Base-by-base conservation (phyloP, 1,140 invertebrate genomes). In the Phymorhynchus buccinoides region DNA sequence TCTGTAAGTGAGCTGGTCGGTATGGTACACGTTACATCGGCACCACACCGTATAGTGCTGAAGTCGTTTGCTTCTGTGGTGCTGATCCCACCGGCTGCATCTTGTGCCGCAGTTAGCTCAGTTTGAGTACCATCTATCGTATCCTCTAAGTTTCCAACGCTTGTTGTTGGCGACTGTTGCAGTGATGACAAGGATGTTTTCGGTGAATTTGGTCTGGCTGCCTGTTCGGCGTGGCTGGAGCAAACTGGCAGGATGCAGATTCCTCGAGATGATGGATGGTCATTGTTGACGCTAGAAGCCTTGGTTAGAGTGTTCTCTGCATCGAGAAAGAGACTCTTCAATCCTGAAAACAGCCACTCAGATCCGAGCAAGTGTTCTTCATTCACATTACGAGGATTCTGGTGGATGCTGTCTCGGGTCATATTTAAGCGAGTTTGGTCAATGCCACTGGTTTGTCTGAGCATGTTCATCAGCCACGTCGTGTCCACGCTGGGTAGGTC, bases 311-410 rank as follows among this genome's bases (percentile, higher is more conserved):
- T 3, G 73, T 41, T 75, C 37, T 75, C 73, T 3, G 73, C 14
- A 37, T 75, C 73, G 18, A 75, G 73, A 41, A 41, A 2, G 12
- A 75, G 73, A 41, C 73, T 75, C 41, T 75, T 75, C 73, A 75
- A 39, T 22, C 37, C 73, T 4, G 73, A 75, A 41, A 75, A 75
- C 30, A 75, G 18, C 32, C 32, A 37, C 7, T 16, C 73, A 75
- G 37, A 0, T 1, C 18, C 27, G 35, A 37, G 22, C 30, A 35
- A 18, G 16, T 12, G 73, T 7, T 62, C 56, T 9, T 27, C 56
- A 62, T 27, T 16, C 39, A 41, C 73, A 9, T 9, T 16, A 22
- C 3, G 9, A 6, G 35, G 4, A 9, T 39, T 75, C 73, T 75
- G 32, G 3, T 41, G 32, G 14, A 16, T 75, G 73, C 41, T 27